Conservation (phyloP, 2,113 vertebrate genomes). For the Notothenia coriiceps region DNA sequence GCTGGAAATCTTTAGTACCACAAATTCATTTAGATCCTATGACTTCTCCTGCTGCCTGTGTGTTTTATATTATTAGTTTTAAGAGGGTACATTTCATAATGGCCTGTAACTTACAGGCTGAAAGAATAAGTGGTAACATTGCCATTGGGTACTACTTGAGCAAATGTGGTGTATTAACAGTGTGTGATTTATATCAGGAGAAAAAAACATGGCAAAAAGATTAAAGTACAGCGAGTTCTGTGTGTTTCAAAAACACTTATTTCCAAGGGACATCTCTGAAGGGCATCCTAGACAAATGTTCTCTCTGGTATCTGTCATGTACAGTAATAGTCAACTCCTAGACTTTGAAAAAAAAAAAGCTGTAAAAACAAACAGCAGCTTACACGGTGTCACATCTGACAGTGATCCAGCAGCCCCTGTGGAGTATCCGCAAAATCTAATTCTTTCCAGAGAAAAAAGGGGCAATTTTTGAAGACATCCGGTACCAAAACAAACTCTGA, state of each 20-base stretch:
- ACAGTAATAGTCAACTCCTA: conserved; percentile 20
- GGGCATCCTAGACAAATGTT: conserved; percentile 47
- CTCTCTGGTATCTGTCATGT: conserved; percentile 64
- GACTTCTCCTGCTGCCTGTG: conserved; percentile 34
- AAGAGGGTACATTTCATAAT: conserved; percentile 61
- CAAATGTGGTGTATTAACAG: conserved; percentile 18
- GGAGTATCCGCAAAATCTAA: conserved; percentile 26
- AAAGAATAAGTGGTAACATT: conserved; percentile 57
- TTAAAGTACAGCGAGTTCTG: conserved; percentile 18
- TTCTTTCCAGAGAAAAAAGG: neutral
- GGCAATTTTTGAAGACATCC: neutral
- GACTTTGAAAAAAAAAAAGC: conserved; percentile 55
- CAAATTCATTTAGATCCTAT: conserved; percentile 43
- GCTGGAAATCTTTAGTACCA: conserved; percentile 23
- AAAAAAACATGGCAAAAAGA: conserved; percentile 19
- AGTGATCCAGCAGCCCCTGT: conserved; percentile 48
- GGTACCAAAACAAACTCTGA: conserved; percentile 10
- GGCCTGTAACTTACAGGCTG: conserved; percentile 46
- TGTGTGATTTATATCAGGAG: conserved; percentile 55
- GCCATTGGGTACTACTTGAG: conserved; percentile 34
- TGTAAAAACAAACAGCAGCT: conserved; percentile 66
- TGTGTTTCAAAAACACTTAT: conserved; percentile 34
- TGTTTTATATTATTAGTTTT: conserved; percentile 52
- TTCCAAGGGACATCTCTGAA: conserved; percentile 53
- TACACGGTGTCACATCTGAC: conserved; percentile 61